phyloP scores from a whole-genome alignment of 2,797 vertebrate species.

The Artibeus lituratus region DNA sequence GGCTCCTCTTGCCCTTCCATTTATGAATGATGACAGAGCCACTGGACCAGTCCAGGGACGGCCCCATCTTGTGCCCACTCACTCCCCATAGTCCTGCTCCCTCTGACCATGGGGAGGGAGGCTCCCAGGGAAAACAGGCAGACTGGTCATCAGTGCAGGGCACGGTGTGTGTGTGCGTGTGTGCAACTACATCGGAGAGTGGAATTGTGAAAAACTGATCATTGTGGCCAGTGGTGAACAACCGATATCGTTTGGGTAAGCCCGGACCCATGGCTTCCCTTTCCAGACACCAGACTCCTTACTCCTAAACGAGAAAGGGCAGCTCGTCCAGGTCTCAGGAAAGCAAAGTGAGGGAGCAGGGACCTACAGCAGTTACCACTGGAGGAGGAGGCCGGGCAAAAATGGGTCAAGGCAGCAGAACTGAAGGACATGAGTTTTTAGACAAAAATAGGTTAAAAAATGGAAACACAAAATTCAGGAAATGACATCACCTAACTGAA shows the following conservation, averaged over 20 bases:
- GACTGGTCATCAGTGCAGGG: neutral
- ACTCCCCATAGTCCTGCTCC: neutral
- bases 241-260: neutral
- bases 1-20: neutral
- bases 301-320: neutral
- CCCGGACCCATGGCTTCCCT: neutral
- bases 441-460: neutral
- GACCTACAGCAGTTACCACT: neutral
- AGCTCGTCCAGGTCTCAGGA: neutral
- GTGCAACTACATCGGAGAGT: neutral
- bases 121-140: neutral
- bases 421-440: neutral
- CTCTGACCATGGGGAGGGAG: neutral
- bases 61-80: neutral
- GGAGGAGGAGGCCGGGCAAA: neutral
- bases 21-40: neutral
- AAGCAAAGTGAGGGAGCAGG: neutral
- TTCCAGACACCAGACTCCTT: neutral
- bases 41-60: accelerated
- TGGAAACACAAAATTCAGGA: neutral
- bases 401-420: neutral
- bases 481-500: neutral
- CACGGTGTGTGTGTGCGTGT: neutral
- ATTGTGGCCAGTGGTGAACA: neutral
- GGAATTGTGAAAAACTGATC: neutral